A percentile compares a stretch with the other conserved stretches of the same genome.
These are phyloP conservation scores for Sebastes itinus DNA, from an alignment of 2,797 vertebrate species.

Conservation along the genomic window DNA sequence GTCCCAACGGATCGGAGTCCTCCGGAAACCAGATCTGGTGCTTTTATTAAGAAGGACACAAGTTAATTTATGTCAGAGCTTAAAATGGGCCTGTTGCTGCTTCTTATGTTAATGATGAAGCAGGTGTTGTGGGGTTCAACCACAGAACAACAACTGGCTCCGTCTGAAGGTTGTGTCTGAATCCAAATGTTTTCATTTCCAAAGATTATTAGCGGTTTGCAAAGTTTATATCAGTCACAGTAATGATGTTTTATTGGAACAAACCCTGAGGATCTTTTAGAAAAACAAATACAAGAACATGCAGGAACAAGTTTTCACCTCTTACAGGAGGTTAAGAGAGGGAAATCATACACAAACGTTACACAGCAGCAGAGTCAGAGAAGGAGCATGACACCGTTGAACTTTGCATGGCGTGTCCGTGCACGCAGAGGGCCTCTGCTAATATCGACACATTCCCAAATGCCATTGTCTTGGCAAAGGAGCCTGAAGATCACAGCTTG, in stretches of 20 bases:
- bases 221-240: conserved; percentile 32
- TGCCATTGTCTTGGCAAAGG: conserved; percentile 61
- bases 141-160: conserved; percentile 43
- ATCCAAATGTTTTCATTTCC: conserved; percentile 22
- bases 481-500: conserved; percentile 36
- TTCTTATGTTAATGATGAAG: conserved; percentile 67
- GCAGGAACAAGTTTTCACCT: conserved; percentile 41
- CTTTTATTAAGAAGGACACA: conserved; percentile 78
- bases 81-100: conserved; percentile 71
- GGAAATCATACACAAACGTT: conserved; percentile 22
- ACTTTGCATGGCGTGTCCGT: conserved; percentile 63
- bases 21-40: conserved; percentile 80
- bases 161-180: conserved; percentile 14
- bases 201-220: conserved; percentile 22
- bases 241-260: conserved; percentile 35
- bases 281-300: conserved; percentile 36
- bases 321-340: conserved; percentile 34
- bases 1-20: conserved; percentile 51
- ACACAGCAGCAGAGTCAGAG: conserved; percentile 41
- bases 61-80: conserved; percentile 82
- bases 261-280: conserved; percentile 1
- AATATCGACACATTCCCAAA: conserved; percentile 70
- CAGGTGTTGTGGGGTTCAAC: conserved; percentile 73
- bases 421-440: conserved; percentile 59
- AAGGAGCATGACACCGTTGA: conserved; percentile 60